Percentiles rank a stretch among this genome's conserved stretches.
phyloP scores from a whole-genome alignment of 2,797 vertebrate genomes.

The Acridotheres tristis region DNA sequence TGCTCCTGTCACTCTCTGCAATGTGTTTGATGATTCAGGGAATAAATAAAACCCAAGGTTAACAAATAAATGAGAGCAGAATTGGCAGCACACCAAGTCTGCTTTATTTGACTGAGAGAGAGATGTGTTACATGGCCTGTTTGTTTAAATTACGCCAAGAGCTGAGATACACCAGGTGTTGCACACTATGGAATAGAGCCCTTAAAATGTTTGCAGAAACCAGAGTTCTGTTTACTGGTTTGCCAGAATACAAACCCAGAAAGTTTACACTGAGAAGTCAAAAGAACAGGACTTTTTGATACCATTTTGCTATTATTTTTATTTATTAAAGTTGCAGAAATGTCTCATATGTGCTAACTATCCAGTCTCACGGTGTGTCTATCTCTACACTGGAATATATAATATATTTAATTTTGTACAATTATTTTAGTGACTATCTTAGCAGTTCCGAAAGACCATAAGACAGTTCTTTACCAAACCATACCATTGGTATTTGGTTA shows the following conservation, averaged over 20 bases:
- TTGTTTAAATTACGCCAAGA: constrained; percentile 60
- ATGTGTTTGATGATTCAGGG: constrained; percentile 57
- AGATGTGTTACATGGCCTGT: constrained; percentile 53
- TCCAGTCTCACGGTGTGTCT: not conserved
- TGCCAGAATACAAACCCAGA: constrained; percentile 7
- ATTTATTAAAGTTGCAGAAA: not conserved
- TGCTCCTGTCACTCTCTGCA: constrained; percentile 62
- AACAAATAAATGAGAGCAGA: constrained; percentile 63
- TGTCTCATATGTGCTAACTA: not conserved
- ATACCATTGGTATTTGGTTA: no score
- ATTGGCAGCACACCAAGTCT: constrained; percentile 64
- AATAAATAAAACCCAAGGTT: constrained; percentile 62
- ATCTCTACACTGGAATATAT: not conserved
- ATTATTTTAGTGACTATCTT: not conserved
- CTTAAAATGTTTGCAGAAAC: constrained; percentile 25
- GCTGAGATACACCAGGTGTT: constrained; percentile 60
- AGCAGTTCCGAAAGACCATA: not conserved
- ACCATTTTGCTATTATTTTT: not conserved
- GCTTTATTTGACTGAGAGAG: constrained; percentile 66
- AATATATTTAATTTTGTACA: not conserved
- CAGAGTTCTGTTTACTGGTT: constrained; percentile 44
- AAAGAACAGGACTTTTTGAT: not conserved
- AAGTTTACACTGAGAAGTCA: not conserved
- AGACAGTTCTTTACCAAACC: not conserved
- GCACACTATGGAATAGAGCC: not conserved